phyloP scores from a whole-genome alignment of 2,113 vertebrate genomes.

The Macheiramphus alcinus region DNA sequence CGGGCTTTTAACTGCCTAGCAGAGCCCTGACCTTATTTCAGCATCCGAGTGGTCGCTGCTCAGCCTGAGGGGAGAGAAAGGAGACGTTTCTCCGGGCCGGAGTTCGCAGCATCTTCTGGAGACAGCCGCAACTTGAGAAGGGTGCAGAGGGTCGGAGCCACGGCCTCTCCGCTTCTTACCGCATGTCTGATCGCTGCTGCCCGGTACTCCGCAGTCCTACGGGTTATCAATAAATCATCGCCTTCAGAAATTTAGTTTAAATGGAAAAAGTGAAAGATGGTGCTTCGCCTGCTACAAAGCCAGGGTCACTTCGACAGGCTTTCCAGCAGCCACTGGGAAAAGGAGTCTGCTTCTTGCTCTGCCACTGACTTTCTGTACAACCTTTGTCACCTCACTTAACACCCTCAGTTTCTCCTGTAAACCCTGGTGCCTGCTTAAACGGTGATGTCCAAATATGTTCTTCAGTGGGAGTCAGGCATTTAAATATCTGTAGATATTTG shows the following conservation, averaged over 20 bases:
- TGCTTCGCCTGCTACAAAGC: background rate
- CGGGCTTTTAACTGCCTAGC: background rate
- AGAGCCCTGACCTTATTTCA: background rate
- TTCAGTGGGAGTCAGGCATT: background rate
- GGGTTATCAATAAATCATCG: background rate
- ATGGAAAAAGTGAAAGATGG: background rate
- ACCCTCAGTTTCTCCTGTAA: background rate
- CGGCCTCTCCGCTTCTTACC: background rate
- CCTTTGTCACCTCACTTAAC: background rate
- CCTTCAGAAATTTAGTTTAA: background rate
- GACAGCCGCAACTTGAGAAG: background rate
- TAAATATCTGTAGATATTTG: background rate
- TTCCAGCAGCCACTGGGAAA: background rate
- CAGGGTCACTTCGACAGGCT: background rate
- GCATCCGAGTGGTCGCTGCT: background rate
- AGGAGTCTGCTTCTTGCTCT: background rate
- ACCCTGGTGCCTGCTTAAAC: background rate
- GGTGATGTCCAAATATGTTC: background rate
- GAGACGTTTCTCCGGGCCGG: background rate
- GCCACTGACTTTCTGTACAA: background rate
- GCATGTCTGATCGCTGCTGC: background rate
- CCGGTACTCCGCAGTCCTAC: background rate
- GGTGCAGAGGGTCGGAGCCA: background rate
- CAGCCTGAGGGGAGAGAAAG: background rate
- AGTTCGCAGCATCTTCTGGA: background rate